Percentiles rank a stretch among this genome's conserved stretches.
phyloP scores from a whole-genome alignment of 1,140 invertebrate genomes.

The Penaeus indicus region DNA sequence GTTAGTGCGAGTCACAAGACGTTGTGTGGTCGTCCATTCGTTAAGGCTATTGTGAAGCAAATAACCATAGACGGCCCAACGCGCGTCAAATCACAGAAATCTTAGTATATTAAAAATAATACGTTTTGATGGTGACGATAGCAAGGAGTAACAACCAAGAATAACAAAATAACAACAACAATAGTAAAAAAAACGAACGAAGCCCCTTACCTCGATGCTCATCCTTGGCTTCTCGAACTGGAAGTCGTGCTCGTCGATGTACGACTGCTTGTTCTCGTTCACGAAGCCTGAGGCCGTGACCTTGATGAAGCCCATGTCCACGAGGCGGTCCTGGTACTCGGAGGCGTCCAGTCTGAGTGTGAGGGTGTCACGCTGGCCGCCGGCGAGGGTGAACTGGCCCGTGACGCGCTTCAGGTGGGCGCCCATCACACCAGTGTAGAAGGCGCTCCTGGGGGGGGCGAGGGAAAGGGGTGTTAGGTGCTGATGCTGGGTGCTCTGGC shows the following conservation, averaged over 20 bases:
- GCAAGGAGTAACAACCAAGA: neutral
- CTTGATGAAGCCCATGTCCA: conserved; percentile 69
- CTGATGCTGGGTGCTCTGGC: neutral
- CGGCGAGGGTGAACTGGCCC: conserved; percentile 75
- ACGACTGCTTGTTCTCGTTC: conserved; percentile 69
- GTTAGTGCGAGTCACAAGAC: too few relatives aligned
- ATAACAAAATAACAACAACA: neutral
- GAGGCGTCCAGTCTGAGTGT: conserved; percentile 62
- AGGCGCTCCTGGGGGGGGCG: conserved; percentile 74
- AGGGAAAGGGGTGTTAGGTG: neutral
- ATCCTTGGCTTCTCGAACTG: conserved; percentile 69
- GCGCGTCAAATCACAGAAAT: neutral
- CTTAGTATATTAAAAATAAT: neutral
- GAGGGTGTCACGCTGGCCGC: conserved; percentile 57
- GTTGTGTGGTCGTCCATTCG: too few relatives aligned
- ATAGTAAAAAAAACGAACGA: neutral
- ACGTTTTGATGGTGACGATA: neutral
- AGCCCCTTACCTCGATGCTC: conserved; percentile 68
- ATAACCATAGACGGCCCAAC: neutral
- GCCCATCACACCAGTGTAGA: conserved; percentile 81
- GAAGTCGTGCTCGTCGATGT: conserved; percentile 69
- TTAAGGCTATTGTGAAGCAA: too few relatives aligned
- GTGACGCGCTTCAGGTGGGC: conserved; percentile 78
- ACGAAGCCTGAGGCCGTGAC: conserved; percentile 68
- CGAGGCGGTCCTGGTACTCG: conserved; percentile 69